These are phyloP conservation scores for Scylla paramamosain DNA, from an alignment of 1,140 invertebrate species.

Conservation along the genomic window DNA sequence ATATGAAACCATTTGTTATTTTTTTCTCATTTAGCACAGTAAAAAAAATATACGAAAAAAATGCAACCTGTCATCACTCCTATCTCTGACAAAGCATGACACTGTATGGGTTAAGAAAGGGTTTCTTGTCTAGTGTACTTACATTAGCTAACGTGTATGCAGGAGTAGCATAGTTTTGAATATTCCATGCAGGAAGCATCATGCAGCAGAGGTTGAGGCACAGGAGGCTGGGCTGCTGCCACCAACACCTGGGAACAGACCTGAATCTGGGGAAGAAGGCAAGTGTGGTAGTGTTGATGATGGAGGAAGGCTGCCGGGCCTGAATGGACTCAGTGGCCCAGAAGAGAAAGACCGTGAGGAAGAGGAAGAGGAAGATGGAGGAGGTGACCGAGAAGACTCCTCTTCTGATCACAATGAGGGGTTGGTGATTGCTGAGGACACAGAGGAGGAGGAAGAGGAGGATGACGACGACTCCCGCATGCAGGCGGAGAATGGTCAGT, in stretches of 20 bases:
- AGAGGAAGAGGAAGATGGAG: constrained; percentile 52
- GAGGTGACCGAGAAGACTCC: constrained; percentile 50
- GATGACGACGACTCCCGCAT: constrained; percentile 54
- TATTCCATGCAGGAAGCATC: constrained; percentile 69
- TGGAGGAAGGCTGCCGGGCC: constrained; percentile 43
- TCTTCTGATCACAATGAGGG: constrained; percentile 60
- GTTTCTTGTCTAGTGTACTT: too few species aligned
- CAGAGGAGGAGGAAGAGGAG: constrained; percentile 71
- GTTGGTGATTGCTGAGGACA: constrained; percentile 68
- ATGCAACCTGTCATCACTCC: too few species aligned
- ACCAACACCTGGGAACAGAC: constrained; percentile 30
- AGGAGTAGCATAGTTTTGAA: too few species aligned
- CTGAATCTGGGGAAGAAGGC: constrained; percentile 53
- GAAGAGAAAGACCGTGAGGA: constrained; percentile 62
- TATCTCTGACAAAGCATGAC: too few species aligned
- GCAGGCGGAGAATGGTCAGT: constrained; percentile 65
- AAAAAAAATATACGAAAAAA: too few species aligned
- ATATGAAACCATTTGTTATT: too few species aligned
- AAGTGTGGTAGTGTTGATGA: constrained; percentile 27
- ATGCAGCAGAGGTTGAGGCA: constrained; percentile 76
- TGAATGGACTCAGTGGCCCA: constrained; percentile 57
- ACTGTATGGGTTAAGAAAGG: too few species aligned
- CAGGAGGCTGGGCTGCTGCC: constrained; percentile 72
- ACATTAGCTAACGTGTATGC: too few species aligned
- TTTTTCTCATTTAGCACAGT: too few species aligned